Conservation (phyloP, 2,888 invertebrate genomes). For the Melikaiella ostensackeni region DNA sequence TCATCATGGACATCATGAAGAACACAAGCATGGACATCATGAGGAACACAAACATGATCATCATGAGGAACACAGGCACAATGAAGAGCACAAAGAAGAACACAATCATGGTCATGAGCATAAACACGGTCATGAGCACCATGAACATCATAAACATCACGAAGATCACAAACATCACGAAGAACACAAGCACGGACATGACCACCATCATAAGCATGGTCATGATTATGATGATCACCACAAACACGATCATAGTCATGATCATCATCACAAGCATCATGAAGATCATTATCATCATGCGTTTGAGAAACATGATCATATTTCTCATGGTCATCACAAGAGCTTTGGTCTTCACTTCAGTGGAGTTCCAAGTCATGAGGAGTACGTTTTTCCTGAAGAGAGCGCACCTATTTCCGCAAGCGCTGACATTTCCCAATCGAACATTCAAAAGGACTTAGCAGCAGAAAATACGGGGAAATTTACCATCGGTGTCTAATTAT, state of each 20-base stretch:
- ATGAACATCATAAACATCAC: constrained; percentile 58
- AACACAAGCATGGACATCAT: constrained; percentile 65
- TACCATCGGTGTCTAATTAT: neutral
- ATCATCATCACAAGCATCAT: constrained; percentile 61
- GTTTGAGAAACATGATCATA: constrained; percentile 56
- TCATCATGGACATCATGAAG: constrained; percentile 58
- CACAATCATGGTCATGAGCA: constrained; percentile 66
- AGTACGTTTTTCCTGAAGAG: constrained; percentile 63
- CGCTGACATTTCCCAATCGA: neutral
- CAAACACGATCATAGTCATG: constrained; percentile 63
- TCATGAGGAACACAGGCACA: constrained; percentile 64
- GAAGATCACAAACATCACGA: constrained; percentile 61
- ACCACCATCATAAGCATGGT: constrained; percentile 46
- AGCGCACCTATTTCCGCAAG: constrained; percentile 45
- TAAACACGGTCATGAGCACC: constrained; percentile 60
- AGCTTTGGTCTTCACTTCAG: constrained; percentile 38
- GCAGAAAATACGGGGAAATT: neutral
- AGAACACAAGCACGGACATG: constrained; percentile 53
- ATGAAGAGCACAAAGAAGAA: constrained; percentile 61
- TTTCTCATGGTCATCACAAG: constrained; percentile 60
- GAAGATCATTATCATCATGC: constrained; percentile 67
- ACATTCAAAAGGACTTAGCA: neutral
- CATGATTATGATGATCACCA: constrained; percentile 59
- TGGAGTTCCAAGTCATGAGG: constrained; percentile 30
- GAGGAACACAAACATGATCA: constrained; percentile 66